These are phyloP conservation scores for Thermophis baileyi DNA, from an alignment of 2,113 vertebrate genomes.

Conservation along the genomic window DNA sequence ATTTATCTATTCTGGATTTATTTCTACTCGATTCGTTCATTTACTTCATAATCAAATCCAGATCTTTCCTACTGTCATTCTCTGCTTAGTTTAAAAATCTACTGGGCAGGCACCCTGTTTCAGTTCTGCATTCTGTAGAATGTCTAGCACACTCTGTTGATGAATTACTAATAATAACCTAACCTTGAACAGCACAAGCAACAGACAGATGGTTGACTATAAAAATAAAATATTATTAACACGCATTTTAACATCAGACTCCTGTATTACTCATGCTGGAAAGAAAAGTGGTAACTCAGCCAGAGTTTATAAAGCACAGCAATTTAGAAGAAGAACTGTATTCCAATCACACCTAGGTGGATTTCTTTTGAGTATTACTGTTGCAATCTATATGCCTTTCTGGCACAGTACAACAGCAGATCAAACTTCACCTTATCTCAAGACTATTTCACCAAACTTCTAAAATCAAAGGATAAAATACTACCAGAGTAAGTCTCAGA, in stretches of 20 bases:
- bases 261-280: background rate
- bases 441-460: background rate
- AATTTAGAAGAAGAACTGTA: background rate
- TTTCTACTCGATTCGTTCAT: background rate
- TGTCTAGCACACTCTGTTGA: background rate
- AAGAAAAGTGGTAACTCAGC: background rate
- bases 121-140: conserved; percentile 3
- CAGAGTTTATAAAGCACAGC: background rate
- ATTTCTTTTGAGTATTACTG: background rate
- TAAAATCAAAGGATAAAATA: background rate
- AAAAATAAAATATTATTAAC: conserved; percentile 16
- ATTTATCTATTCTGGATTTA: background rate
- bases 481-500: background rate
- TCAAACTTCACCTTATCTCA: background rate
- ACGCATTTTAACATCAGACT: conserved; percentile 21
- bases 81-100: background rate
- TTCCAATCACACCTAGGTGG: conserved; percentile 9
- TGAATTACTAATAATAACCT: conserved; percentile 20
- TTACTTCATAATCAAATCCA: background rate
- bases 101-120: background rate
- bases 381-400: background rate
- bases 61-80: background rate
- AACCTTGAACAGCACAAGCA: background rate
- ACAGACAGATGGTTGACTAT: background rate
- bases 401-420: background rate